Conservation (phyloP, 1,140 invertebrate species). For the Pygmarrhopalites habei region DNA sequence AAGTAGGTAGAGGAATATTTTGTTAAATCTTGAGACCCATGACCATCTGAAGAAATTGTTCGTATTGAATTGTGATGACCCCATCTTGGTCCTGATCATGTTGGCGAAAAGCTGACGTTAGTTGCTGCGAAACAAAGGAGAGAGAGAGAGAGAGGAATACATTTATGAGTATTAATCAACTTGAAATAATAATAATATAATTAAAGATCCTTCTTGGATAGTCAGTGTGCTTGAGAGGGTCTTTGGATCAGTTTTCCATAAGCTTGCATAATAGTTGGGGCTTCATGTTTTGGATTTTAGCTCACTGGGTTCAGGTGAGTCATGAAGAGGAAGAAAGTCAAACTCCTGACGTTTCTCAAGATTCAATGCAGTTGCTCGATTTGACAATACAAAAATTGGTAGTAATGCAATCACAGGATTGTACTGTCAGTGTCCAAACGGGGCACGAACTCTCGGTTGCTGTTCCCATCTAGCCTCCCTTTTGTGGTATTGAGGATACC, state of each 20-base stretch:
- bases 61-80: slow-evolving; percentile 91
- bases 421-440: slow-evolving; percentile 3
- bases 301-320: neutral
- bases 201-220: too few relatives aligned
- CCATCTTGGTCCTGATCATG: slow-evolving; percentile 91
- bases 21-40: slow-evolving; percentile 83
- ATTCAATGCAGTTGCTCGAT: too few relatives aligned
- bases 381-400: too few relatives aligned
- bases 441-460: slow-evolving; percentile 5
- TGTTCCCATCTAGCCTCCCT: slow-evolving; percentile 12
- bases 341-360: neutral
- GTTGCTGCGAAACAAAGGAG: slow-evolving; percentile 56
- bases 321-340: neutral
- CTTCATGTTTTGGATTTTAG: neutral
- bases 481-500: slow-evolving; percentile 16
- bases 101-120: slow-evolving; percentile 80
- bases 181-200: too few relatives aligned
- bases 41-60: slow-evolving; percentile 93
- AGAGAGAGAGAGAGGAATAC: too few relatives aligned
- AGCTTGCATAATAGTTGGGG: too few relatives aligned
- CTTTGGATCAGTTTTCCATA: too few relatives aligned
- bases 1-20: too few relatives aligned
- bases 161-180: too few relatives aligned
- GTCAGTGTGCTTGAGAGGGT: too few relatives aligned
- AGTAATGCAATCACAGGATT: neutral